phyloP scores from a whole-genome alignment of 2,888 invertebrate genomes.

The Geotrupes spiniger region DNA sequence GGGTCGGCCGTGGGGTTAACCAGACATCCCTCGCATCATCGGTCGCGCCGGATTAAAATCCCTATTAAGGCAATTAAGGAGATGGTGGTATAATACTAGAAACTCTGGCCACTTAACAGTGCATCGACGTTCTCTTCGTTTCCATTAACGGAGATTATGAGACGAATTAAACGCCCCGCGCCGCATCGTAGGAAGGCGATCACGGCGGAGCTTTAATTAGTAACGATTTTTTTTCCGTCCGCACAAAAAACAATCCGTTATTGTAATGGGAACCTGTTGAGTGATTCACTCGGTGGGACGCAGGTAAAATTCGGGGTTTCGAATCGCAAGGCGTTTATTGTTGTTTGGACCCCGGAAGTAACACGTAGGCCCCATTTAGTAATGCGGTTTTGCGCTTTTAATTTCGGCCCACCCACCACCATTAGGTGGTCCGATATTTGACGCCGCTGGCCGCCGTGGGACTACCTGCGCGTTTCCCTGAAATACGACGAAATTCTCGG shows the following conservation, averaged over 20 bases:
- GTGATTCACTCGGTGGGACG: not conserved
- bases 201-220: too few relatives aligned
- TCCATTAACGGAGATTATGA: not conserved
- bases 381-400: slow-evolving; percentile 32
- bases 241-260: too few relatives aligned
- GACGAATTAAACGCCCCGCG: not conserved
- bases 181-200: too few relatives aligned
- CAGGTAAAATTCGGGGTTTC: not conserved
- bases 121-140: not conserved
- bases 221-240: too few relatives aligned
- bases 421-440: too few relatives aligned
- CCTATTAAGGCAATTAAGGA: slow-evolving; percentile 45
- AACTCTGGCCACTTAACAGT: slow-evolving; percentile 3
- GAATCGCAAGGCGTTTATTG: slow-evolving; percentile 1
- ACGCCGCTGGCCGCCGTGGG: not conserved
- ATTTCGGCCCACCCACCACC: slow-evolving; percentile 24
- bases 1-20: slow-evolving; percentile 46
- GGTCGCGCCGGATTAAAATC: slow-evolving; percentile 39
- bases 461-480: slow-evolving; percentile 1
- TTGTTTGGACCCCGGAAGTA: slow-evolving; percentile 32
- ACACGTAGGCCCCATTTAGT: slow-evolving; percentile 30
- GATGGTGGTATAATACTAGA: slow-evolving; percentile 23
- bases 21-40: slow-evolving; percentile 43
- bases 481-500: slow-evolving; percentile 9
- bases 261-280: too few relatives aligned